Conservation (phyloP, 2,888 invertebrate genomes). For the Chloroclystis v-ata region DNA sequence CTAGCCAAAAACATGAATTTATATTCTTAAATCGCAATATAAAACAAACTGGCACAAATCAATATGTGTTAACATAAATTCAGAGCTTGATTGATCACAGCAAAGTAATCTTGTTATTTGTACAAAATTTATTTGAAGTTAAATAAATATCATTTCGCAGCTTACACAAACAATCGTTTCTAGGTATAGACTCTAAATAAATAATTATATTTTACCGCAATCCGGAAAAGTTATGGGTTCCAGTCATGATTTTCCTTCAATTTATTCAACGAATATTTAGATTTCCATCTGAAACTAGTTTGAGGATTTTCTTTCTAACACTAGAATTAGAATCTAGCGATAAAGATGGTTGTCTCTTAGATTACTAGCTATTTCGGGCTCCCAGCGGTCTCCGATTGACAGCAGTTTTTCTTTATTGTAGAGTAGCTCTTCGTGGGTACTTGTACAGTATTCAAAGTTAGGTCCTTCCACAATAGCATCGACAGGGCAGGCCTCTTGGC, state of each 20-base stretch:
- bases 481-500: slow-evolving; percentile 98
- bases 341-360: slow-evolving; percentile 77
- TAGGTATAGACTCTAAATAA: slow-evolving; percentile 5
- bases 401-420: slow-evolving; percentile 99
- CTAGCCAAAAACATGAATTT: too few species aligned
- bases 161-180: neutral
- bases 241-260: slow-evolving; percentile 17
- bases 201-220: slow-evolving; percentile 1
- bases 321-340: slow-evolving; percentile 36
- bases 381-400: slow-evolving; percentile 98
- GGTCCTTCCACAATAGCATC: slow-evolving; percentile 99
- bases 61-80: too few species aligned
- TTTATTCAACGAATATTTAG: slow-evolving; percentile 11
- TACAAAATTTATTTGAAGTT: too few species aligned
- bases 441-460: slow-evolving; percentile 98
- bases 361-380: slow-evolving; percentile 97
- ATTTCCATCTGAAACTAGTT: slow-evolving; percentile 10
- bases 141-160: too few species aligned
- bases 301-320: slow-evolving; percentile 4
- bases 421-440: slow-evolving; percentile 97
- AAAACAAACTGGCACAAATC: too few species aligned
- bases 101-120: too few species aligned
- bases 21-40: too few species aligned
- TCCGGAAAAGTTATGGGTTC: slow-evolving; percentile 15
- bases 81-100: too few species aligned